Base-by-base conservation (phyloP, 2,888 invertebrate species). In the Apocheima hispidaria region DNA sequence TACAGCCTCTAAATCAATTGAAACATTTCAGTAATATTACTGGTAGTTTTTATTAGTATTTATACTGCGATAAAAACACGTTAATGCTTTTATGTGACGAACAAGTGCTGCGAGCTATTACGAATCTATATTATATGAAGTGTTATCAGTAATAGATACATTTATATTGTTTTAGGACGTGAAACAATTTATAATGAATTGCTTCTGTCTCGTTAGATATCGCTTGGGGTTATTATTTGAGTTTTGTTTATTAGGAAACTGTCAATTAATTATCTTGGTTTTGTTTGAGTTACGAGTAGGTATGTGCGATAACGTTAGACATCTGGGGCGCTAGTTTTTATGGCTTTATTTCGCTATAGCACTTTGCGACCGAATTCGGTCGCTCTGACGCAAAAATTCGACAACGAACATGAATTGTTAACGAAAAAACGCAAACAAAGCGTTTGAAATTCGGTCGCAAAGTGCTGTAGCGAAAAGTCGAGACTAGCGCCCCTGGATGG, bases 1-100 rank as follows among this genome's bases (percentile, higher is more conserved):
- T 44, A 44, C 44, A 48, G 46, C 63, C 44, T 61, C 57, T 63
- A 67, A 67, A 68, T 68, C 68, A 69, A 69, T 69, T 66, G 68
- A 68, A 64, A 60, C 68, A 64, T 62, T 65, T 59, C 48, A 64
- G 40, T 60, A 46, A 54, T 55, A 54, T 54, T 33, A 57, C 60
- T 50, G 23, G 36, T 59, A 55, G 54, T 65, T 63, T 63, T 28
- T 28, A 40, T 33, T 14, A 48, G 35, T 62, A 56, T 21, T 35
- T 38, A 44, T 33, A 23, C 28, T 21, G 35, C 51, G 7, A 56
- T 61, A 61, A 56, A 55, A 56, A 61, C n/a, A n/a, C n/a, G n/a
- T n/a, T 61, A 56, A 61, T 51, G 52, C 38, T 38, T 52, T 36
- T 21, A 54, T 50, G 43, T 44, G 48, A 51, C 49, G 57, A 46